Evolutionary conservation across 2,113 vertebrate genomes (phyloP), one percentile per base, ranked within the genome.

Genomic region (Bucco capensis): DNA sequence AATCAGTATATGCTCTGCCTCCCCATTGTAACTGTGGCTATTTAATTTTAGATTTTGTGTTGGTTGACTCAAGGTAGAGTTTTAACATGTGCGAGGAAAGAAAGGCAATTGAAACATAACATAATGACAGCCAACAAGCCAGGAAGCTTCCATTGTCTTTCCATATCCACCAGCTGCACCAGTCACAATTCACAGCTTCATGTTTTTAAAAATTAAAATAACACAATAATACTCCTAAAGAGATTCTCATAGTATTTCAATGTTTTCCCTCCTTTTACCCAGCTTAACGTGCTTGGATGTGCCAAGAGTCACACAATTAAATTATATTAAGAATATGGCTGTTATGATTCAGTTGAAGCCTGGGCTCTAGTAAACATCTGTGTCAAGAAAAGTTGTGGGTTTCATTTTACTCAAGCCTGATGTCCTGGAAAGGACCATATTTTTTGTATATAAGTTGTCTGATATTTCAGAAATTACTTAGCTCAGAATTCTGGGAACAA

Each of bases 141-240:
- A 96, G 95, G 96, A 96, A 96, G 19, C 84, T 73, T 46, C 93
- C 89, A 96, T 96, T 96, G 95, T 96, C 73, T 83, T 84, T 40
- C 51, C 58, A 95, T 71, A 95, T 94, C 94, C 78, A 92, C 79
- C 89, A 96, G 83, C 91, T 92, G 95, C 62, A 87, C 64, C 64
- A 78, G 64, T 23, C 87, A 93, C 96, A 90, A 96, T 96, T 83
- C 71, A 42, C 13, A 66, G 46, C 24, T n/a, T 40, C 24, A 58
- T 90, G 85, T 90, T 95, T 92, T 70, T 40, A 64, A 84, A 87
- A 93, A 86, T 76, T 80, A 91, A 67, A 77, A 54, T 47, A 81
- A 65, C 69, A 90, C 54, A 88, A 56, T 81, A 57, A 65, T 57
- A 38, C 51, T 69, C 74, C 84, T 66, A 82, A 46, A 69, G 65